Conservation (phyloP, 2,113 vertebrate genomes). For the Cavia porcellus region DNA sequence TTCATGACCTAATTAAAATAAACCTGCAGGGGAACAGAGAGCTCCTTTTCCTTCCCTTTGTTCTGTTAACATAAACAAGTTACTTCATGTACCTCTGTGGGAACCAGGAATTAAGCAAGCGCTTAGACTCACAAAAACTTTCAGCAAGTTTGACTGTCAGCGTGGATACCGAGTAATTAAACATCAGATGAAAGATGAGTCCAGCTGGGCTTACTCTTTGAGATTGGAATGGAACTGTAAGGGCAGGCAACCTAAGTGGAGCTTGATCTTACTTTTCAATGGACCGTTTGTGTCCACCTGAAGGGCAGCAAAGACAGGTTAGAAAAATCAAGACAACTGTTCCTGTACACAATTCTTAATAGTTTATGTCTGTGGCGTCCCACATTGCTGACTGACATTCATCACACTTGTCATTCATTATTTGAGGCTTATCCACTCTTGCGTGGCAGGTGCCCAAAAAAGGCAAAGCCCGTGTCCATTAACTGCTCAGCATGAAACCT, state of each 20-base stretch:
- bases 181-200: conserved; percentile 75
- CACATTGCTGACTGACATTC: accelerated
- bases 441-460: background rate
- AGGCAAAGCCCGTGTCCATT: background rate
- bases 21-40: conserved; percentile 66
- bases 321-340: background rate
- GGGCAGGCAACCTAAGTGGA: background rate
- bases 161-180: conserved; percentile 75
- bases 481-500: no score
- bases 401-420: background rate
- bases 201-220: background rate
- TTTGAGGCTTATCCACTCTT: background rate
- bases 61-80: conserved; percentile 82
- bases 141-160: conserved; percentile 74
- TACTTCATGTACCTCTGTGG: conserved; percentile 81
- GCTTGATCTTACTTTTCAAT: background rate
- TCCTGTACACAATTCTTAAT: background rate
- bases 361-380: background rate
- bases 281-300: background rate
- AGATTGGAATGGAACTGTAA: background rate
- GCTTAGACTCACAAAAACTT: conserved; percentile 77
- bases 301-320: background rate
- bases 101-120: conserved; percentile 79
- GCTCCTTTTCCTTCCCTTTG: conserved; percentile 73
- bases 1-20: conserved; percentile 74